Evolutionary conservation across 1,140 invertebrate genomes (phyloP).

Genomic region (Macrostomum lignano): DNA sequence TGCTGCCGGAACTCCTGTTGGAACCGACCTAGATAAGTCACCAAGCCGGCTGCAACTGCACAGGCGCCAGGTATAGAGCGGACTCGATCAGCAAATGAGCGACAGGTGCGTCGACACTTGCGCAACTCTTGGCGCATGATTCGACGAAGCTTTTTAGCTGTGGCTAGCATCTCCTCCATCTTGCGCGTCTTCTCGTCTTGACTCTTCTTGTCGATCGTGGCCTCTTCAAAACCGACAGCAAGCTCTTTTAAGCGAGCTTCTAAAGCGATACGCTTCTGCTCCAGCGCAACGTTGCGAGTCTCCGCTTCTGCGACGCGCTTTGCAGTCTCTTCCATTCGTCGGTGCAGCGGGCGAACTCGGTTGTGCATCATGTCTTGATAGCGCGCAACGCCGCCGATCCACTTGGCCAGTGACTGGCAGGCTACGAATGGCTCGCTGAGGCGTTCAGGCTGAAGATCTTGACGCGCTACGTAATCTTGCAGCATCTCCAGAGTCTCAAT

Average conservation of each 20-base stretch:
- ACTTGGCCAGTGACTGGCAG: too few relatives aligned
- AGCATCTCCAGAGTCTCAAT: too few relatives aligned
- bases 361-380: slow-evolving; percentile 24
- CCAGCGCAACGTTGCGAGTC: slow-evolving; percentile 19
- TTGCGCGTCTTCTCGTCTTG: slow-evolving; percentile 23
- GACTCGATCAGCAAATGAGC: slow-evolving; percentile 14
- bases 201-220: slow-evolving; percentile 26
- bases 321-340: slow-evolving; percentile 23
- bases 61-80: slow-evolving; percentile 16
- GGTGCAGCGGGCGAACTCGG: slow-evolving; percentile 23
- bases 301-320: slow-evolving; percentile 22
- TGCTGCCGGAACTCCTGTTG: slow-evolving; percentile 18
- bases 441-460: too few relatives aligned
- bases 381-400: slow-evolving; percentile 22
- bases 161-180: slow-evolving; percentile 23
- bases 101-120: slow-evolving; percentile 18
- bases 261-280: slow-evolving; percentile 19
- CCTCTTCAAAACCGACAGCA: slow-evolving; percentile 23
- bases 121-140: slow-evolving; percentile 19
- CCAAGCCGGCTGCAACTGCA: slow-evolving; percentile 20
- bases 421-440: too few relatives aligned
- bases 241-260: slow-evolving; percentile 20
- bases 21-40: slow-evolving; percentile 22
- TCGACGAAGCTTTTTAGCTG: slow-evolving; percentile 18
- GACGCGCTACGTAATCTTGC: too few relatives aligned